phyloP scores from a whole-genome alignment of 2,888 invertebrate genomes.

The Branchellion lobata region DNA sequence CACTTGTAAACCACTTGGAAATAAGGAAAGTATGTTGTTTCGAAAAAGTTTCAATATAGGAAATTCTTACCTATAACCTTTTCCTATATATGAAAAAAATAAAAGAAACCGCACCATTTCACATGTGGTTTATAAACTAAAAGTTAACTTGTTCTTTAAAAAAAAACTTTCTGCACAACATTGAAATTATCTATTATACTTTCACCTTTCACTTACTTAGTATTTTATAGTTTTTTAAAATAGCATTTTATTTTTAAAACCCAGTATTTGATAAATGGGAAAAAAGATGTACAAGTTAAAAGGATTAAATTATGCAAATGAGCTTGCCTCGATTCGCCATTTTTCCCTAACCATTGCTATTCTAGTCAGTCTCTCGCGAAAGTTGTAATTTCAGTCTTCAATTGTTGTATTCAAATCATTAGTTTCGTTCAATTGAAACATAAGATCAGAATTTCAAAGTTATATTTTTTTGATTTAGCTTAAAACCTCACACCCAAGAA shows the following conservation, averaged over 20 bases:
- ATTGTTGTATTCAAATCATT: background rate
- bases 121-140: too few species aligned
- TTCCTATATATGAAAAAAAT: conserved; percentile 33
- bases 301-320: conserved; percentile 39
- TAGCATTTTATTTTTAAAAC: too few species aligned
- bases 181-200: too few species aligned
- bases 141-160: too few species aligned
- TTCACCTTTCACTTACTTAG: too few species aligned
- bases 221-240: too few species aligned
- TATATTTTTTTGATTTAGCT: background rate
- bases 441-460: background rate
- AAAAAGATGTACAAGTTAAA: background rate
- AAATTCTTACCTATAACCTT: conserved; percentile 13
- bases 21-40: too few species aligned
- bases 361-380: conserved; percentile 7
- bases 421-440: background rate
- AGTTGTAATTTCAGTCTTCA: background rate
- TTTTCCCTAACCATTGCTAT: background rate
- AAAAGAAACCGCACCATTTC: conserved; percentile 37
- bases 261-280: too few species aligned
- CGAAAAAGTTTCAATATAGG: too few species aligned
- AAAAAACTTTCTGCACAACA: too few species aligned
- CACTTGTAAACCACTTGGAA: conserved; percentile 42
- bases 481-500: background rate
- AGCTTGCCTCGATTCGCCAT: conserved; percentile 37